Evolutionary conservation across 2,113 vertebrate species (phyloP), one percentile per base, ranked within the genome.

Genomic region (Corydoras sp.): DNA sequence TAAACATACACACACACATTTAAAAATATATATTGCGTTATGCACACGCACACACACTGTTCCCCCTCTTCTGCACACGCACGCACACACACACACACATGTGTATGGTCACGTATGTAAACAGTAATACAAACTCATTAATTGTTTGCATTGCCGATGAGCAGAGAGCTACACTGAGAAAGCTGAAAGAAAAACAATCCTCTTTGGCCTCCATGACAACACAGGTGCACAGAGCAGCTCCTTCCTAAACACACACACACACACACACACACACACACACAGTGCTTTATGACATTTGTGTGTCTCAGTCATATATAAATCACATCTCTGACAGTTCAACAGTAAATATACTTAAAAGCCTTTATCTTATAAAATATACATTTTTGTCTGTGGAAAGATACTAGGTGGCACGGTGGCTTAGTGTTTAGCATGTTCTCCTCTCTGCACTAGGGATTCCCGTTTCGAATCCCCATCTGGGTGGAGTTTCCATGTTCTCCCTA

Each of bases 131-230:
- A 75, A 58, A 62, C 72, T 73, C 51, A 65, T 8, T 74, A 71
- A 78, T 76, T 80, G 76, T 71, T 70, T 49, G 51, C 51, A 49
- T 53, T 61, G 60, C 35, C 59, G 62, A 53, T 12, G 24, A 61
- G 35, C 58, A 68, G 64, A 77, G 64, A 73, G 77, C 65, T 77
- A 79, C 76, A 77, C 74, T 76, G 54, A 74, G 55, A 18, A 51
- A 76, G 62, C 29, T 65, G 15, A 24, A 58, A 50, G 75, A 81
- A 84, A 86, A 85, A 81, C 79, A 83, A 84, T 80, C 79, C 81
- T 65, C 68, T 65, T 59, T 14, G 74, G 53, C 67, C 4, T n/a
- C 71, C 76, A 78, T 75, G 75, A 81, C 54, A 78, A 85, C 83
- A 48, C 50, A 55, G 73, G 67, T 63, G 58, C 58, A 61, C 76